These are phyloP conservation scores for Aleadryas rufinucha DNA, from an alignment of 2,113 vertebrate genomes.

Conservation along the genomic window DNA sequence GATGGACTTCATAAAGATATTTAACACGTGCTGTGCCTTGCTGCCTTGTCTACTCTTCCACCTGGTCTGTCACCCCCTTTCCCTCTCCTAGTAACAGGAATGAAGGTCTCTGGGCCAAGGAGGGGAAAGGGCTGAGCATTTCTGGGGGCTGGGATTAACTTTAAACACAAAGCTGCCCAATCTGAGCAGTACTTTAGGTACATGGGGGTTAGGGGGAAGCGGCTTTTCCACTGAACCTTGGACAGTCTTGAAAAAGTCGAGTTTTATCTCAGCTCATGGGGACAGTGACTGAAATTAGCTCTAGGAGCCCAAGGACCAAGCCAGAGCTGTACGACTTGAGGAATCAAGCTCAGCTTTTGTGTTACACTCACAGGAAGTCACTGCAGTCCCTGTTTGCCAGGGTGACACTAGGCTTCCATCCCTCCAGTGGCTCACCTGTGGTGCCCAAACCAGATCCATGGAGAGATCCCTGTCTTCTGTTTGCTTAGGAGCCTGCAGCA, in stretches of 20 bases:
- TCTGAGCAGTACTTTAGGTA: not conserved
- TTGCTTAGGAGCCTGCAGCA: not conserved
- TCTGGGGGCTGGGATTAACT: not conserved
- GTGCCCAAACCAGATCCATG: not conserved
- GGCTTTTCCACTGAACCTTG: not conserved
- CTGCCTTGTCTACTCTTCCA: not conserved
- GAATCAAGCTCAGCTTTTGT: not conserved
- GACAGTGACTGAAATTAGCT: not conserved
- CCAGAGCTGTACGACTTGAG: not conserved
- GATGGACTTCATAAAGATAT: slow-evolving; percentile 69
- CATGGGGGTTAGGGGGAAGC: accelerated
- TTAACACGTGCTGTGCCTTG: slow-evolving; percentile 43
- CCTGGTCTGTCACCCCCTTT: not conserved
- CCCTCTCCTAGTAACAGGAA: not conserved
- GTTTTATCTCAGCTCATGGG: not conserved
- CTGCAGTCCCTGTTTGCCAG: not conserved
- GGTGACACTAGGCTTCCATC: too few species aligned
- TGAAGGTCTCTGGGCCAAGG: not conserved
- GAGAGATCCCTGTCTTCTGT: not conserved
- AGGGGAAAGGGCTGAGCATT: not conserved
- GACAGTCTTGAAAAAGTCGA: not conserved
- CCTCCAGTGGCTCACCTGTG: accelerated
- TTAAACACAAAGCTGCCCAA: not conserved
- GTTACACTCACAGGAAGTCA: too few species aligned
- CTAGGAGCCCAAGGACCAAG: not conserved